Evolutionary conservation across 2,888 invertebrate genomes (phyloP).

Genomic region (Labia minor): DNA sequence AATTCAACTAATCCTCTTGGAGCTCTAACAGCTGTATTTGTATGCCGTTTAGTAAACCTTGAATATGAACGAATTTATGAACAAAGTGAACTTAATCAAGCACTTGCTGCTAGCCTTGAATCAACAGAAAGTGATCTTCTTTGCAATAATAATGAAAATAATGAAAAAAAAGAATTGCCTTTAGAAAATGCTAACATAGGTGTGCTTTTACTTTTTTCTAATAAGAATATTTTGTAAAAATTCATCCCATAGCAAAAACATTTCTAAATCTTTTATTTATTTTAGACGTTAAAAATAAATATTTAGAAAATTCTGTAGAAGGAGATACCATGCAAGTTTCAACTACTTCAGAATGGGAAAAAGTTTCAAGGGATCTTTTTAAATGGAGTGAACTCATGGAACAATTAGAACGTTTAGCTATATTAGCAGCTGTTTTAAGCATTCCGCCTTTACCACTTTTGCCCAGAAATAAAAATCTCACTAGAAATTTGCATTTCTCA

Average conservation of each 20-base stretch:
- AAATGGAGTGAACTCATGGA: constrained; percentile 79
- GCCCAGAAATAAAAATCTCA: neutral
- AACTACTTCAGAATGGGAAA: constrained; percentile 56
- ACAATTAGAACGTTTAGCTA: constrained; percentile 78
- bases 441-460: neutral
- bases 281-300: neutral
- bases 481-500: neutral
- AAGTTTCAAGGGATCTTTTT: constrained; percentile 71
- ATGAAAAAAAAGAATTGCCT: neutral
- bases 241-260: too few species aligned
- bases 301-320: constrained; percentile 35
- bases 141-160: neutral
- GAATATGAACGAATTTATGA: constrained; percentile 34
- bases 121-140: neutral
- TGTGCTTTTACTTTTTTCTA: neutral
- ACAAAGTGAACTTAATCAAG: neutral
- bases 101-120: neutral
- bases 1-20: constrained; percentile 64
- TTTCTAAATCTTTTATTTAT: too few species aligned
- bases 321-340: constrained; percentile 34
- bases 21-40: constrained; percentile 70
- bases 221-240: neutral
- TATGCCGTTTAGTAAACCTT: constrained; percentile 64
- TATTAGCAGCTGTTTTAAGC: constrained; percentile 57
- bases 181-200: neutral